phyloP scores from a whole-genome alignment of 2,113 vertebrate genomes.

The Corythornis cristatus region DNA sequence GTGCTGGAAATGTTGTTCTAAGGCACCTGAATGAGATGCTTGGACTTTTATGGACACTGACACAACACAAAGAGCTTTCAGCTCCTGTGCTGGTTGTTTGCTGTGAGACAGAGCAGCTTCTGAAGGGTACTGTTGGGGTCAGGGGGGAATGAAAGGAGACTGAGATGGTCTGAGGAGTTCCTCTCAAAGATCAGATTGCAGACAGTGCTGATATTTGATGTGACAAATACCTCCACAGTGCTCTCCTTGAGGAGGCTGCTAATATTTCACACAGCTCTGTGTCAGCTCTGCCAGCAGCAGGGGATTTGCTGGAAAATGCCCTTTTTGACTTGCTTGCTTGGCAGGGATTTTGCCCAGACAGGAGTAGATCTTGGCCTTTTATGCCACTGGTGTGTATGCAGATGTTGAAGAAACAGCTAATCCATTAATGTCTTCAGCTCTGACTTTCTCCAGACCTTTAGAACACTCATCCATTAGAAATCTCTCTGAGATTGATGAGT shows the following conservation, averaged over 20 bases:
- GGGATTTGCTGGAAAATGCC: background rate
- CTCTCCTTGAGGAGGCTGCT: background rate
- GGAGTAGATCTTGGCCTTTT: background rate
- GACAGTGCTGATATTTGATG: background rate
- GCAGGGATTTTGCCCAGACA: background rate
- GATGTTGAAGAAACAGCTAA: background rate
- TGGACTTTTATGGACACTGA: fast-evolving
- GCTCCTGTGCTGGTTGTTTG: background rate
- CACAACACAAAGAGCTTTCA: background rate
- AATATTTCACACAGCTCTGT: background rate
- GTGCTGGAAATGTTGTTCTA: background rate
- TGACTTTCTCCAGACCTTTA: slow-evolving; percentile 19
- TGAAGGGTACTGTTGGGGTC: background rate
- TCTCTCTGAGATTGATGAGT: slow-evolving; percentile 9
- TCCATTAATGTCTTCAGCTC: background rate
- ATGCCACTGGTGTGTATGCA: background rate
- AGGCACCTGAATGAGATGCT: background rate
- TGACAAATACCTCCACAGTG: background rate
- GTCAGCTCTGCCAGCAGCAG: background rate
- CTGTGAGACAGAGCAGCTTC: background rate
- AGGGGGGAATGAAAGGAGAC: background rate
- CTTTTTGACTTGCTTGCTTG: background rate
- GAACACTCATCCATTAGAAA: slow-evolving; percentile 19
- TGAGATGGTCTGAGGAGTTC: background rate
- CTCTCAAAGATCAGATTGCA: background rate